Evolutionary conservation across 2,113 vertebrate genomes (phyloP).

Genomic region (Rattus rattus): DNA sequence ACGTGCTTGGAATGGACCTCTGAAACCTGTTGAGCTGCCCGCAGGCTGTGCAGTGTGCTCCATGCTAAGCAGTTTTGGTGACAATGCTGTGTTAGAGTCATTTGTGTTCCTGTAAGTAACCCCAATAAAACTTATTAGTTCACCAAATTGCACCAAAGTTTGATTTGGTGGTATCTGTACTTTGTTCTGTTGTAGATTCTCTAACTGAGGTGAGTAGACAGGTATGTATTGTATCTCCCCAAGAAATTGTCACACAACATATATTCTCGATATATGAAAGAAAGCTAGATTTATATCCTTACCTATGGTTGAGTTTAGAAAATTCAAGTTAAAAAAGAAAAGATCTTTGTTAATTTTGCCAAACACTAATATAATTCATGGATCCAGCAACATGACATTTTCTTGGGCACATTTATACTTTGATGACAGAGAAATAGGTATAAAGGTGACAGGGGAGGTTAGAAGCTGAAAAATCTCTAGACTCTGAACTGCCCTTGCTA

Average conservation of each 20-base stretch:
- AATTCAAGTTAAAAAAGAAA: neutral
- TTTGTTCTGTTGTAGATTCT: neutral
- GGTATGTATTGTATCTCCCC: neutral
- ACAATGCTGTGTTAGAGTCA: neutral
- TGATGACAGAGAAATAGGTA: neutral
- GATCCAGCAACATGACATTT: neutral
- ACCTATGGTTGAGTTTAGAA: neutral
- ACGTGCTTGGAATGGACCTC: neutral
- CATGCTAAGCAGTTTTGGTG: neutral
- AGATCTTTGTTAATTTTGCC: neutral
- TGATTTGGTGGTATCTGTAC: neutral
- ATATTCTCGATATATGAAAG: neutral
- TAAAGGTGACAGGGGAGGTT: neutral
- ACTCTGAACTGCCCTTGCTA: neutral
- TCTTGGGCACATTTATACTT: neutral
- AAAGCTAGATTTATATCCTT: slow-evolving; percentile 15
- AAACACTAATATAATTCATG: neutral
- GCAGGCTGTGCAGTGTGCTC: neutral
- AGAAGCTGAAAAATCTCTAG: neutral
- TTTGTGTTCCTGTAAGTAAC: neutral
- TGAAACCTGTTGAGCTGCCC: neutral
- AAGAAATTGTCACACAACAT: neutral
- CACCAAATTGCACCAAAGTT: no score
- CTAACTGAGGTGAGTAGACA: neutral
- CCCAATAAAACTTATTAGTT: neutral